Percentiles rank a stretch among this genome's conserved stretches.
Evolutionary conservation across 1,140 invertebrate genomes (phyloP).

Genomic region (Cydia splendana): DNA sequence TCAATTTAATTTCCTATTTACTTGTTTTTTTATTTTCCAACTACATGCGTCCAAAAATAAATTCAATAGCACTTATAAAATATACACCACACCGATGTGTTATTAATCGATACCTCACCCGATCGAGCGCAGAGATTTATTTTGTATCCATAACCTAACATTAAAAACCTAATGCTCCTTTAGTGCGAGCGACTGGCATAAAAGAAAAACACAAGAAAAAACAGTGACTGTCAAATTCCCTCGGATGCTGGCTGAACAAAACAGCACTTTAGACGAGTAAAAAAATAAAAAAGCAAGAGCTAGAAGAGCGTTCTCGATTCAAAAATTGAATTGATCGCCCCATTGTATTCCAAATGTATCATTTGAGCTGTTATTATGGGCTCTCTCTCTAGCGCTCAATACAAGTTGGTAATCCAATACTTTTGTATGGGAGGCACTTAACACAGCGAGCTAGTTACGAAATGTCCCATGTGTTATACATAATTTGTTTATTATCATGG

Average conservation of each 20-base stretch:
- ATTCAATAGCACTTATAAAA: conserved; percentile 15
- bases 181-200: conserved; percentile 29
- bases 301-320: conserved; percentile 78
- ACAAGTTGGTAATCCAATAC: conserved; percentile 78
- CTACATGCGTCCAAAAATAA: neutral
- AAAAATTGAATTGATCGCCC: conserved; percentile 80
- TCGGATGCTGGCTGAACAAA: conserved; percentile 78
- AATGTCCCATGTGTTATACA: conserved; percentile 57
- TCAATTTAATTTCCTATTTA: neutral
- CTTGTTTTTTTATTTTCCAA: neutral
- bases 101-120: conserved; percentile 23
- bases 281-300: conserved; percentile 64
- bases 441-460: conserved; percentile 55
- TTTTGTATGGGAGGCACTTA: conserved; percentile 79
- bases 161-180: conserved; percentile 57
- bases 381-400: conserved; percentile 71
- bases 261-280: conserved; percentile 77
- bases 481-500: conserved; percentile 68
- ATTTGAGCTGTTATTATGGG: conserved; percentile 79
- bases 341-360: conserved; percentile 80
- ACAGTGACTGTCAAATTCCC: conserved; percentile 78
- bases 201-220: conserved; percentile 74
- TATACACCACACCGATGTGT: conserved; percentile 17
- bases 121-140: conserved; percentile 27
- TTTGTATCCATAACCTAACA: conserved; percentile 58